These are phyloP conservation scores for Syrrhaptes paradoxus DNA, from an alignment of 2,113 vertebrate genomes.

Conservation along the genomic window DNA sequence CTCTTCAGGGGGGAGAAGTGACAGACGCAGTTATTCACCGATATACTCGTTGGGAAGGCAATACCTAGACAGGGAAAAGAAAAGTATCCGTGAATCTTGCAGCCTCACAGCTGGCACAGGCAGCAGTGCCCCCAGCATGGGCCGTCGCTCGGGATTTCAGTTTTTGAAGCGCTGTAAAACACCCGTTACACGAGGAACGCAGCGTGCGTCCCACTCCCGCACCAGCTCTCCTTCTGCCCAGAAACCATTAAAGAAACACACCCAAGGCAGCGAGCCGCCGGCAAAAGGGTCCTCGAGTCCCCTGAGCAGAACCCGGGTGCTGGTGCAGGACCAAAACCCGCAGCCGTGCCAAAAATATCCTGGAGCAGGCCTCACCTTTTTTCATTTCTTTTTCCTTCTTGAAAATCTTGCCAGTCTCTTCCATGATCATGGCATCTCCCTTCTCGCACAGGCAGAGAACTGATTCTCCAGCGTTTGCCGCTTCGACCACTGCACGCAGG, in stretches of 20 bases:
- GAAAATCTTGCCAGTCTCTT: slow-evolving; percentile 95
- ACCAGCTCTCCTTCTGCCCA: not conserved
- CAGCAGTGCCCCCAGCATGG: rapidly evolving
- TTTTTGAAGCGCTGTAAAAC: too few species aligned
- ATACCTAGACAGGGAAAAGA: slow-evolving; percentile 78
- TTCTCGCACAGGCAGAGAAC: slow-evolving; percentile 91
- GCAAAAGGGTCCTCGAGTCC: not conserved
- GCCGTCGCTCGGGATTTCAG: rapidly evolving
- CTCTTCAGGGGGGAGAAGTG: slow-evolving; percentile 98
- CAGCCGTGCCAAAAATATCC: too few species aligned
- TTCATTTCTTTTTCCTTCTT: slow-evolving; percentile 99
- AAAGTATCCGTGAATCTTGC: rapidly evolving
- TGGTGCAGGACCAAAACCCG: not conserved
- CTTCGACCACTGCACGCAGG: slow-evolving; percentile 83
- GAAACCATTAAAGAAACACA: not conserved
- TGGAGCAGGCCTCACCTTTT: slow-evolving; percentile 82
- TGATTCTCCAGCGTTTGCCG: slow-evolving; percentile 82
- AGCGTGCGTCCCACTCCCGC: rapidly evolving
- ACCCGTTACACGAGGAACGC: rapidly evolving
- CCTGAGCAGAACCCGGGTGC: not conserved
- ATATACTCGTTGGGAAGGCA: slow-evolving; percentile 96
- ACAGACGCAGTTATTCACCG: slow-evolving; percentile 98
- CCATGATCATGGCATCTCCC: slow-evolving; percentile 91
- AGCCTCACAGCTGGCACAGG: rapidly evolving
- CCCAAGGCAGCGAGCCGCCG: not conserved